phyloP scores from a whole-genome alignment of 2,113 vertebrate species.

The Mirounga angustirostris region DNA sequence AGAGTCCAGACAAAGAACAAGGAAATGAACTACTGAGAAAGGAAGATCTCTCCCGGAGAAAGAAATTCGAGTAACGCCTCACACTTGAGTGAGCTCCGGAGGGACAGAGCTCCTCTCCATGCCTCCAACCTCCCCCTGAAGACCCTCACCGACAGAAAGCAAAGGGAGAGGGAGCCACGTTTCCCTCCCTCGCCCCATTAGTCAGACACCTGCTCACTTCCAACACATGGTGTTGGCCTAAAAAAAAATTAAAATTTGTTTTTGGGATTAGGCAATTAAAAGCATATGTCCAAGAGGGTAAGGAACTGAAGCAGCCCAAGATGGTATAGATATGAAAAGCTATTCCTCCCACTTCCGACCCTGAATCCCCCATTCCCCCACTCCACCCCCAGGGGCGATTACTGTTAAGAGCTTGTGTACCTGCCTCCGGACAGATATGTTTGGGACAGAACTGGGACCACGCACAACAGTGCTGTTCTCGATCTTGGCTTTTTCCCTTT shows the following conservation, averaged over 20 bases:
- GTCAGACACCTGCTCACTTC: not conserved
- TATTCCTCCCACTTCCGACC: not conserved
- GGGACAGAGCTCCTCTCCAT: not conserved
- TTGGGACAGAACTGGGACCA: not conserved
- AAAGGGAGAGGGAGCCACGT: not conserved
- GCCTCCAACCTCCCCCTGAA: not conserved
- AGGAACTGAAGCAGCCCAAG: not conserved
- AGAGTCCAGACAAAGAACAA: not conserved
- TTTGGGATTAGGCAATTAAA: conserved; percentile 34
- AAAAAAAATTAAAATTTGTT: not conserved
- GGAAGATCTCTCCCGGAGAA: conserved; percentile 4
- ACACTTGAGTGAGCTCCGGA: not conserved
- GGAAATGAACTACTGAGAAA: not conserved
- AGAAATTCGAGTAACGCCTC: not conserved
- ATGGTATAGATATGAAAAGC: not conserved
- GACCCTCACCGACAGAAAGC: not conserved
- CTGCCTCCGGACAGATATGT: not conserved
- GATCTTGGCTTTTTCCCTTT: not conserved
- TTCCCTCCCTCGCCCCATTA: not conserved
- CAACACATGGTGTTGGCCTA: not conserved
- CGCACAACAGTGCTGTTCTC: not conserved
- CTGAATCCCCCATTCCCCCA: not conserved
- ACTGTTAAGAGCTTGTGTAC: not conserved
- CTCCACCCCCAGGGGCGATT: not conserved
- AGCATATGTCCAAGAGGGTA: not conserved